Conservation (phyloP, 2,797 vertebrate species). For the Lacerta agilis region DNA sequence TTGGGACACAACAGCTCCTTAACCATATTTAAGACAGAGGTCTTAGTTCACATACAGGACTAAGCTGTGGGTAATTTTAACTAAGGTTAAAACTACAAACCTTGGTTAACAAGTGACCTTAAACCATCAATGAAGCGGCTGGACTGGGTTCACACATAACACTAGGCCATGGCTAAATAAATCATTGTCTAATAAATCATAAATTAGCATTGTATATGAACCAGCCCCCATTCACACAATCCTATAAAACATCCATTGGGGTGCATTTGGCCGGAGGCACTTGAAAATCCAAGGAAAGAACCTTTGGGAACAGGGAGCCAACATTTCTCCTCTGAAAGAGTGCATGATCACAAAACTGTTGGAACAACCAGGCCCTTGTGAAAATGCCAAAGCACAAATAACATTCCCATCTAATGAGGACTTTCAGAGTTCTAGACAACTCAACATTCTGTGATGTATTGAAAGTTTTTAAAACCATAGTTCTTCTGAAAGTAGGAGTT, state of each 20-base stretch:
- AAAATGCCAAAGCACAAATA: not conserved
- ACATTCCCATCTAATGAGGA: not conserved
- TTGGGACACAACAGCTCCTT: too few relatives aligned
- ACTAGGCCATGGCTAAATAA: too few relatives aligned
- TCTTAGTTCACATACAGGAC: too few relatives aligned
- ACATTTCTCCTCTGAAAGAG: not conserved
- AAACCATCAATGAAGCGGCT: too few relatives aligned
- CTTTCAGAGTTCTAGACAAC: not conserved
- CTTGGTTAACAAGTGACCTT: too few relatives aligned
- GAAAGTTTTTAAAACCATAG: not conserved
- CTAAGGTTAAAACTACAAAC: too few relatives aligned
- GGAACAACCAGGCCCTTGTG: not conserved
- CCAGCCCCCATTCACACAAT: not conserved
- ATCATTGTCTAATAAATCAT: too few relatives aligned
- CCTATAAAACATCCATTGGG: not conserved
- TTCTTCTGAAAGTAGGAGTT: not conserved
- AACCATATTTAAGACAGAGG: too few relatives aligned
- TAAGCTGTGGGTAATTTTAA: too few relatives aligned
- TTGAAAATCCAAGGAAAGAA: not conserved
- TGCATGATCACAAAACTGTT: not conserved
- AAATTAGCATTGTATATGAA: not conserved
- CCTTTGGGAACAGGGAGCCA: not conserved
- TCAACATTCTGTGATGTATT: not conserved
- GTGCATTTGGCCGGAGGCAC: not conserved
- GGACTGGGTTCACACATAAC: too few relatives aligned